Base-by-base conservation (phyloP, 2,797 vertebrate genomes). In the Halcyon leucocephala region DNA sequence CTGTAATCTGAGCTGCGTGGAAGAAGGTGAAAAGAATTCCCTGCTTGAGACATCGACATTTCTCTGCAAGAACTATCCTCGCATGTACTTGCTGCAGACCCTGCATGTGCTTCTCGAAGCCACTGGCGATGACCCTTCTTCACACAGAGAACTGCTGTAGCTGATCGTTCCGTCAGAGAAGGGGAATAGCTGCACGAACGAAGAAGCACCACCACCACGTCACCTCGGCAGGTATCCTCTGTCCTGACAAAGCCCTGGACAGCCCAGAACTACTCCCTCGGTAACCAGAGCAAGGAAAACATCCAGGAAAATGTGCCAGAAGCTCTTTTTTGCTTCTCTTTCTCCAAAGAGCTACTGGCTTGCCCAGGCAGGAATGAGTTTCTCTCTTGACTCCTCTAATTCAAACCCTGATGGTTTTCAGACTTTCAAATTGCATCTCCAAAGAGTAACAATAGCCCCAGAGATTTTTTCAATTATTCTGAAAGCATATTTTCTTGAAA, bases 401-500 rank as follows among this genome's bases (percentile, higher is more conserved):
- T 55, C 20, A 9, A 84, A 69, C 48, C 51, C 78, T 70, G 80
- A 65, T 89, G 71, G 39, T 64, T 83, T 64, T 74, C 18, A 64
- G 62, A 25, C 49, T 78, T 89, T 54, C 24, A 87, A 46, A 84
- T 51, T 62, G 35, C 52, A 62, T 17, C 82, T 92, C 42, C 4
- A 14, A 77, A 76, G 79, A 74, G n/a, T 51, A 57, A 35, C 37
- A 62, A 55, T 1, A 82, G 84, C 52, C 84, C 26, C 20, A 21
- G 54, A 78, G 65, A 73, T 42, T 77, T 91, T 67, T 29, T 24
- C 70, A 81, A 25, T 49, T 71, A 44, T 62, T 60, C 66, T 57
- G 65, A 39, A 84, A 89, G 70, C 35, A n/a, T 73, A 52, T 81
- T 94, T 82, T 74, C 79, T 58, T 60, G 77, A 67, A 51, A 95